Percentiles rank a stretch among this genome's conserved stretches.
Conservation (phyloP, 1,140 invertebrate species). For the Parapsyche elsis region DNA sequence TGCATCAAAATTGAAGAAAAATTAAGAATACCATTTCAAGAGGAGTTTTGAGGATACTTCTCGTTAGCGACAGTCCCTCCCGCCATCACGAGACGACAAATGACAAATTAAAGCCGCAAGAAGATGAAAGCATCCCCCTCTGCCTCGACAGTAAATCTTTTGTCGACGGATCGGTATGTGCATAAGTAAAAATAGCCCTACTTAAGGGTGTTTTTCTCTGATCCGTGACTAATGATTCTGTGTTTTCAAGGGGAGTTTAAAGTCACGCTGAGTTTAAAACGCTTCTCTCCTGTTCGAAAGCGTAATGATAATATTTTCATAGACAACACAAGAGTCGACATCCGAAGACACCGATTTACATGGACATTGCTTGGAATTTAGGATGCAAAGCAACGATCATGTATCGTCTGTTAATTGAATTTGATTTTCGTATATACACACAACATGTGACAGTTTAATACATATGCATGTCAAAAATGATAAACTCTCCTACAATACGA, state of each 20-base stretch:
- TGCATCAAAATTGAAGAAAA: neutral
- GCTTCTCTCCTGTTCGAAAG: neutral
- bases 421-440: too few relatives aligned
- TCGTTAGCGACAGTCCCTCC: neutral
- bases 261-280: neutral
- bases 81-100: constrained; percentile 19
- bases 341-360: neutral
- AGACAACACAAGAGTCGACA: neutral
- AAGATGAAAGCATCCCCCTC: constrained; percentile 16
- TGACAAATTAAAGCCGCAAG: constrained; percentile 40
- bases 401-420: too few relatives aligned
- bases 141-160: constrained; percentile 34
- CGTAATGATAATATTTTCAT: constrained; percentile 21
- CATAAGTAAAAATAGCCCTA: constrained; percentile 1
- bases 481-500: too few relatives aligned
- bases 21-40: neutral
- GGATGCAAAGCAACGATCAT: too few relatives aligned
- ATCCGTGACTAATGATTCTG: constrained; percentile 13
- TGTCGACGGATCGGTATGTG: constrained; percentile 4
- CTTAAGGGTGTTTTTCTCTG: neutral
- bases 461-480: neutral
- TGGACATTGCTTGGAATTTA: neutral
- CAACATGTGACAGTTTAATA: too few relatives aligned
- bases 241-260: neutral
- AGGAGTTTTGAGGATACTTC: constrained; percentile 20